Evolutionary conservation across 1,140 invertebrate genomes (phyloP).

Genomic region (Sminthurides bifidus): DNA sequence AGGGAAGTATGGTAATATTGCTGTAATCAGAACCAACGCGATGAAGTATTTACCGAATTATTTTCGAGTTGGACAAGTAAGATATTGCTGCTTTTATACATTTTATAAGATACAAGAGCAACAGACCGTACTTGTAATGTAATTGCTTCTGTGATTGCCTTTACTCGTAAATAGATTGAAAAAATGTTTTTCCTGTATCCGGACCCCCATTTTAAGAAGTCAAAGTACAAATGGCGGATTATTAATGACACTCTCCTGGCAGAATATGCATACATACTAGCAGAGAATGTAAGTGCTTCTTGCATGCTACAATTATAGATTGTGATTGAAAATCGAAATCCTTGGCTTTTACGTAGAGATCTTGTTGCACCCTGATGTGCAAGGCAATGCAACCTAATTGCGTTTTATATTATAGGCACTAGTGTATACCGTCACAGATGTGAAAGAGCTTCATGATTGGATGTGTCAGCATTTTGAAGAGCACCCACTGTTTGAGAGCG

Average conservation of each 20-base stretch:
- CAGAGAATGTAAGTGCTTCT: conserved; percentile 33
- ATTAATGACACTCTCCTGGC: conserved; percentile 84
- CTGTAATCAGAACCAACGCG: conserved; percentile 89
- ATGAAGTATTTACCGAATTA: conserved; percentile 99
- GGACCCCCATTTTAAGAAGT: conserved; percentile 98
- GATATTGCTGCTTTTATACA: conserved; percentile 9
- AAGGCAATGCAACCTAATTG: background rate
- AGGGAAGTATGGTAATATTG: conserved; percentile 81
- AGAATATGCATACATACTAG: conserved; percentile 92
- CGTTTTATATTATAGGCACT: conserved; percentile 51
- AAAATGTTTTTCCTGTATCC: conserved; percentile 99
- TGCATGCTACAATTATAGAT: too few relatives aligned
- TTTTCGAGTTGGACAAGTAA: conserved; percentile 84
- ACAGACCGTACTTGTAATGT: too few relatives aligned
- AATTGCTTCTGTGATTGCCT: background rate
- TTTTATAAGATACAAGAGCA: too few relatives aligned
- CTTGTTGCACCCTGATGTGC: background rate
- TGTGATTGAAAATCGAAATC: conserved; percentile 6
- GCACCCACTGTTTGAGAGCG: conserved; percentile 77
- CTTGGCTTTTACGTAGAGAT: background rate
- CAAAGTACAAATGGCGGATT: conserved; percentile 99
- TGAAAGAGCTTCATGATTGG: conserved; percentile 94
- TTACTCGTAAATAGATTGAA: conserved; percentile 53
- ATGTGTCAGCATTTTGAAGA: conserved; percentile 83
- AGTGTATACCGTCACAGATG: conserved; percentile 96